Evolutionary conservation across 2,797 vertebrate genomes (phyloP).

Genomic region (Antennarius maculatus): DNA sequence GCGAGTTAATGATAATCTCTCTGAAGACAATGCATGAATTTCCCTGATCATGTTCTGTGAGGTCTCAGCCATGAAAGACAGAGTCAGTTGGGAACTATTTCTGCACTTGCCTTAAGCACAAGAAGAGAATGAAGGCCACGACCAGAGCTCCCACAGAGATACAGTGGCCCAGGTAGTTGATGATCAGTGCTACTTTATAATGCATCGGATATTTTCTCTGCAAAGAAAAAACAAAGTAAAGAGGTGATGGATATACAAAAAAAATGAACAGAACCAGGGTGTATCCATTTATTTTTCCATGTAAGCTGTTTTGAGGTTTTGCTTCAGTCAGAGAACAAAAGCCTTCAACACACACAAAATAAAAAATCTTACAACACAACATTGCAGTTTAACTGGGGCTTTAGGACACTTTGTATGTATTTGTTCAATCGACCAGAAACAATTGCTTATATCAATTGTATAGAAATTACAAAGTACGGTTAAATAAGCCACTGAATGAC

Average conservation of each 20-base stretch:
- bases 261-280: not conserved
- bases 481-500: constrained; percentile 7
- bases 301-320: constrained; percentile 15
- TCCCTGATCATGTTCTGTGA: constrained; percentile 52
- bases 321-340: constrained; percentile 10
- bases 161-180: constrained; percentile 99
- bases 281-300: not conserved
- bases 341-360: constrained; percentile 59
- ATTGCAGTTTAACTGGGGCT: constrained; percentile 22
- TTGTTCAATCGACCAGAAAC: constrained; percentile 16
- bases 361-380: constrained; percentile 36
- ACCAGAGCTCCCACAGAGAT: constrained; percentile 93
- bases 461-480: not conserved
- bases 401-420: constrained; percentile 3
- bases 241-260: not conserved
- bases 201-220: constrained; percentile 95
- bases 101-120: constrained; percentile 93
- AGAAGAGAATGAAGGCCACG: constrained; percentile 95
- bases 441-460: not conserved
- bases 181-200: constrained; percentile 93
- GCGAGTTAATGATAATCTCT: constrained; percentile 59
- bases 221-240: constrained; percentile 28
- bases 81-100: constrained; percentile 60
- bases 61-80: constrained; percentile 52
- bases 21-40: constrained; percentile 43